These are phyloP conservation scores for Labeo rohita DNA, from an alignment of 2,113 vertebrate genomes.

Conservation along the genomic window DNA sequence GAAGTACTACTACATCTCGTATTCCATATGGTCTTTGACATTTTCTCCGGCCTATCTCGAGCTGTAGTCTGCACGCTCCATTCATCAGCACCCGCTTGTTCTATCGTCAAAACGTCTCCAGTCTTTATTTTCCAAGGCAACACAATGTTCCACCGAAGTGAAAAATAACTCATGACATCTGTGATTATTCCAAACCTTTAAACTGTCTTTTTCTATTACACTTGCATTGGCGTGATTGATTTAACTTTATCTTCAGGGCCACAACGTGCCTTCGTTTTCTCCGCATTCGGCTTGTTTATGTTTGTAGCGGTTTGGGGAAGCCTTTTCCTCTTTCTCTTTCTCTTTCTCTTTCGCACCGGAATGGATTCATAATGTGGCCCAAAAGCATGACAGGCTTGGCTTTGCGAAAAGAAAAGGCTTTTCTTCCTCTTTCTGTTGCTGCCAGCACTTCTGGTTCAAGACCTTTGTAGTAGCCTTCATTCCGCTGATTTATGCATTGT, in stretches of 20 bases:
- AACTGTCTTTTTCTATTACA: conserved; percentile 70
- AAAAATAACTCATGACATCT: conserved; percentile 69
- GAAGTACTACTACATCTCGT: conserved; percentile 1
- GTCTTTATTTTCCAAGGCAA: conserved; percentile 58
- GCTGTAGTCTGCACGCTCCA: conserved; percentile 25
- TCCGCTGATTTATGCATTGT: conserved; percentile 59
- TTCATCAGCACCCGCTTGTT: conserved; percentile 40
- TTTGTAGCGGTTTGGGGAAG: conserved; percentile 62
- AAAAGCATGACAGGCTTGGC: conserved; percentile 17
- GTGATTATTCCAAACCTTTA: conserved; percentile 75
- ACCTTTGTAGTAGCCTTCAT: conserved; percentile 59
- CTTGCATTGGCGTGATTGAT: conserved; percentile 69
- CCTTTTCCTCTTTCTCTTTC: not conserved
- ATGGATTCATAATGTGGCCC: conserved; percentile 33
- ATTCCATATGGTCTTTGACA: conserved; percentile 1
- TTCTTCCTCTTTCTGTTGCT: conserved; percentile 58
- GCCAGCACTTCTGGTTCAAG: conserved; percentile 64
- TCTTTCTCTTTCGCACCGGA: not conserved
- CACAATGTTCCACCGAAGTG: conserved; percentile 53
- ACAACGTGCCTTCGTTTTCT: conserved; percentile 63
- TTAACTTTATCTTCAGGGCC: conserved; percentile 68
- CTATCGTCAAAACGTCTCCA: conserved; percentile 44
- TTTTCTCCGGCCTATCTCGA: not conserved
- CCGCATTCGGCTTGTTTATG: conserved; percentile 64
- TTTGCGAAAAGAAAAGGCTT: conserved; percentile 30